A percentile compares a stretch with the other conserved stretches of the same genome.
phyloP scores from a whole-genome alignment of 2,888 invertebrate genomes.

The Hetaerina titia region DNA sequence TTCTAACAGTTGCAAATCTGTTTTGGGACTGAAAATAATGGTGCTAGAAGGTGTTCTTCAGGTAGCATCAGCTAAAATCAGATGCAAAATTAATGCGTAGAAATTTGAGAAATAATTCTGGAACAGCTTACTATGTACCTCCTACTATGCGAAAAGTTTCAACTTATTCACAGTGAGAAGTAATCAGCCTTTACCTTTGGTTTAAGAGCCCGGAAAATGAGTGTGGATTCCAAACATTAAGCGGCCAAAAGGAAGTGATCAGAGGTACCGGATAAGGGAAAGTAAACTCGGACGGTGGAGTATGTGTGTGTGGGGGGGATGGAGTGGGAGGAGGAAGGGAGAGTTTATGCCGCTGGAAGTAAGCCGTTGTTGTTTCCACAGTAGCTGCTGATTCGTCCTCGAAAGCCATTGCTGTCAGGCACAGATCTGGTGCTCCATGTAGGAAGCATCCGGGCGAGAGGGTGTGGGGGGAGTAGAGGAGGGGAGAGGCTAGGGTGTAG shows the following conservation, averaged over 20 bases:
- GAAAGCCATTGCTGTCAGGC: neutral
- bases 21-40: too few species aligned
- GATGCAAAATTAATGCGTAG: too few species aligned
- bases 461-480: neutral
- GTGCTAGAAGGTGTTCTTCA: too few species aligned
- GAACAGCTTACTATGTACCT: too few species aligned
- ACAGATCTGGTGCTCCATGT: neutral
- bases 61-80: too few species aligned
- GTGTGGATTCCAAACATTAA: neutral
- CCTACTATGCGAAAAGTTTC: too few species aligned
- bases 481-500: neutral
- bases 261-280: neutral
- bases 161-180: too few species aligned
- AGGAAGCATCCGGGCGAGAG: neutral
- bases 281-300: neutral
- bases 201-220: neutral
- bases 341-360: conserved; percentile 5
- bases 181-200: too few species aligned
- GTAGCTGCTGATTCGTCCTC: neutral
- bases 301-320: neutral
- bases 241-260: neutral
- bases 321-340: neutral
- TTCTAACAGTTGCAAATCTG: too few species aligned
- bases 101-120: too few species aligned
- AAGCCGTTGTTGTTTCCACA: neutral